phyloP scores from a whole-genome alignment of 2,797 vertebrate genomes.

The Poeciliopsis infans region DNA sequence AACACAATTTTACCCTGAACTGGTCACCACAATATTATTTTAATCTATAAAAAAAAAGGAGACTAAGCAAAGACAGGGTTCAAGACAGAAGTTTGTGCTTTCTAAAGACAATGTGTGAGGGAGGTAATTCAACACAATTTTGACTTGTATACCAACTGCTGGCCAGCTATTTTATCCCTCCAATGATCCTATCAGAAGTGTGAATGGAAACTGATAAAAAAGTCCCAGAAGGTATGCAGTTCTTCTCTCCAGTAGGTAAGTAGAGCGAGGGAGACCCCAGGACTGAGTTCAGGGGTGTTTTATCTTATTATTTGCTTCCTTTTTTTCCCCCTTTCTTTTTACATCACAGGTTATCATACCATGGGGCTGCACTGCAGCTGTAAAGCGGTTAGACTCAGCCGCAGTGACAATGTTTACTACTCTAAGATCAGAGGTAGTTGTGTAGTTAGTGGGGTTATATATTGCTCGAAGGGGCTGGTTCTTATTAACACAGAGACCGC shows the following conservation, averaged over 20 bases:
- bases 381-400: conserved; percentile 64
- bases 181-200: conserved; percentile 9
- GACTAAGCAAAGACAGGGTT: neutral
- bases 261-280: neutral
- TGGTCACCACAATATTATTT: neutral
- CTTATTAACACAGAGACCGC: conserved; percentile 69
- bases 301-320: conserved; percentile 41
- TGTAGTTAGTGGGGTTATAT: conserved; percentile 75
- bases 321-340: conserved; percentile 24
- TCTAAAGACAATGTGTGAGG: neutral
- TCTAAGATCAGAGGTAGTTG: conserved; percentile 75
- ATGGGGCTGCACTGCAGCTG: conserved; percentile 56
- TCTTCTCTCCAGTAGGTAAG: conserved; percentile 7
- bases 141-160: conserved; percentile 16
- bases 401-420: conserved; percentile 74
- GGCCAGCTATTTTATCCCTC: conserved; percentile 5
- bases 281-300: conserved; percentile 2
- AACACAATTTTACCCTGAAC: neutral
- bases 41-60: neutral
- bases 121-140: conserved; percentile 13
- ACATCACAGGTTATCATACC: conserved; percentile 73
- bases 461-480: conserved; percentile 69
- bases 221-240: neutral
- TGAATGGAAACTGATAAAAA: conserved; percentile 10
- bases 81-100: neutral